Evolutionary conservation across 2,113 vertebrate genomes (phyloP), one percentile per base, ranked within the genome.

Genomic region (Actinemys pallida): DNA sequence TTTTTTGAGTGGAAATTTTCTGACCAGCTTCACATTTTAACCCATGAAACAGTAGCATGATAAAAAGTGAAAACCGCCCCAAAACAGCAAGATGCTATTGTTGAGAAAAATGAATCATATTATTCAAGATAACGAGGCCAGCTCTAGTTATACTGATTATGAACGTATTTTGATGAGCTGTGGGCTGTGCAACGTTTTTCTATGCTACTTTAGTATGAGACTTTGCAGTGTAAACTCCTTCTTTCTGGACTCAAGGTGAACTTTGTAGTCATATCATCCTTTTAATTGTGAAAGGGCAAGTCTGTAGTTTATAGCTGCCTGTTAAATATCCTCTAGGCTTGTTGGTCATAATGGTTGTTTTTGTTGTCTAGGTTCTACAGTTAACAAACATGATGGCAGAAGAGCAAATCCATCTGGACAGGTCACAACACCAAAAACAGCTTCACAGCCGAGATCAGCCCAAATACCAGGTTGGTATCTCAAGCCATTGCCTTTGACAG

Each of bases 401-500:
- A 92, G 79, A 53, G 80, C 93, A 75, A 39, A 31, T 54, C 31
- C 79, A 29, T 78, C 92, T 35, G 90, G 7, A 57, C 83, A 88
- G 3, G 75, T n/a, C 0, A 1, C 79, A 31, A 90, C 87, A n/a
- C 31, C 86, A 87, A 45, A 20, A 50, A 3, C 45, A 78, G 1
- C 0, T n/a, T 31, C 90, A 45, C 45, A 91, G 2, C 10, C 0
- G 39, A 89, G 87, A 39, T 31, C 0, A 0, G 0, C 89, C 47
- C 2, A 0, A 0, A 3, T 97, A 82, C 97, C 97, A 97, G 97
- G 97, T 98, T 59, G 3, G 95, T 72, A 84, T 94, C 42, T 29
- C 3, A 57, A 89, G 25, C 22, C 19, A 31, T 24, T 8, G 72
- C 1, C 62, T 95, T 92, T 75, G 53, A 78, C 31, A 76, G 11